These are phyloP conservation scores for Sphenopsis melanotis DNA, from an alignment of 2,797 vertebrate genomes.

Conservation along the genomic window DNA sequence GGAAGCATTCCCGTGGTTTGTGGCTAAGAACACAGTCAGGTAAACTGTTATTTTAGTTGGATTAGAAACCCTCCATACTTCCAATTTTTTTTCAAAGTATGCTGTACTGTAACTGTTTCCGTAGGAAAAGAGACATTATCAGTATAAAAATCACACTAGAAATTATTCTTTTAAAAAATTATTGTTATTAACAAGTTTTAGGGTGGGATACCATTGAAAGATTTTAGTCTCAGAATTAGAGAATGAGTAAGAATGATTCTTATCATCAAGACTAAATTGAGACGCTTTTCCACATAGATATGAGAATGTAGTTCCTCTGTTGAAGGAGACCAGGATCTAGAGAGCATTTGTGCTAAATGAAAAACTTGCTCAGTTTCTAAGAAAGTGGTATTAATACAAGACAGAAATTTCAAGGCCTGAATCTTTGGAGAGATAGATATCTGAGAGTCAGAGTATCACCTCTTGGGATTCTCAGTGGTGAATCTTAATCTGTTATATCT, in stretches of 20 bases:
- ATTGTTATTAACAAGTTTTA: not conserved
- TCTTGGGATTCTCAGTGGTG: not conserved
- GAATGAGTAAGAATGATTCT: not conserved
- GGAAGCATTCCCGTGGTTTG: constrained; percentile 3
- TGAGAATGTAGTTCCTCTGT: not conserved
- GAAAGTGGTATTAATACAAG: not conserved
- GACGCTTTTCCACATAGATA: not conserved
- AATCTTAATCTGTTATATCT: not conserved
- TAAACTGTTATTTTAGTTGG: constrained; percentile 17
- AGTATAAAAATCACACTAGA: not conserved
- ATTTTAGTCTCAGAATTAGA: not conserved
- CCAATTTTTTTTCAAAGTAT: not conserved
- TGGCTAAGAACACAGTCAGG: not conserved
- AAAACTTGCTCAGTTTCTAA: not conserved
- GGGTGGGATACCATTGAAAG: not conserved
- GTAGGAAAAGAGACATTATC: not conserved
- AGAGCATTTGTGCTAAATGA: not conserved
- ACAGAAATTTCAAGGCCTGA: not conserved
- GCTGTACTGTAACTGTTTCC: not conserved
- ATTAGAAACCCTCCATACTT: not conserved
- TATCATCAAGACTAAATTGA: not conserved
- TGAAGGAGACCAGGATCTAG: not conserved
- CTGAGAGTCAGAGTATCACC: not conserved
- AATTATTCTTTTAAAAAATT: not conserved
- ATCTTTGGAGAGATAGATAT: not conserved